These are phyloP conservation scores for Mellilla xanthometata DNA, from an alignment of 2,888 invertebrate species.

Conservation along the genomic window DNA sequence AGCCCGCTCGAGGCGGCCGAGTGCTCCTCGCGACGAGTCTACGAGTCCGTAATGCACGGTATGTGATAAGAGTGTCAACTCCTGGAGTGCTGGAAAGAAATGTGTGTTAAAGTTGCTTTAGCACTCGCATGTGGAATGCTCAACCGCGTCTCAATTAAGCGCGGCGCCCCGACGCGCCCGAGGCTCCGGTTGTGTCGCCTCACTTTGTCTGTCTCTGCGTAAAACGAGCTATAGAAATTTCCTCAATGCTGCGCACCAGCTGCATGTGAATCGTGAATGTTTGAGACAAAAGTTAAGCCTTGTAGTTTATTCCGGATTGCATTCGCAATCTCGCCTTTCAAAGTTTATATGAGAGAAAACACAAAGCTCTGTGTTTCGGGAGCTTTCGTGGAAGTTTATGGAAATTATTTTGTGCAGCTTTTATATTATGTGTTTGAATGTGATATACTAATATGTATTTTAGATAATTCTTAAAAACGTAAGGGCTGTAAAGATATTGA, in stretches of 20 bases:
- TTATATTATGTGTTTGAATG: too few relatives aligned
- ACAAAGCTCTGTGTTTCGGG: constrained; percentile 26
- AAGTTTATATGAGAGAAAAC: constrained; percentile 34
- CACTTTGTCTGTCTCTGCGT: constrained; percentile 48
- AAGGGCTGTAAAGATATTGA: too few relatives aligned
- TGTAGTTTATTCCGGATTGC: constrained; percentile 53
- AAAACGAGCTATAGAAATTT: constrained; percentile 56
- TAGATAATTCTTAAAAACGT: too few relatives aligned
- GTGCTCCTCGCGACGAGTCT: constrained; percentile 17
- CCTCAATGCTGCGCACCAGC: constrained; percentile 38
- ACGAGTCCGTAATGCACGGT: constrained; percentile 21
- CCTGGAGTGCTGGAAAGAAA: constrained; percentile 29
- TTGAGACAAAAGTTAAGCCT: constrained; percentile 57
- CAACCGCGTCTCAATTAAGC: constrained; percentile 58
- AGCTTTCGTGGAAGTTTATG: constrained; percentile 8
- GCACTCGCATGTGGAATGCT: constrained; percentile 46
- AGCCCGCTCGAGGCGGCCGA: constrained; percentile 39
- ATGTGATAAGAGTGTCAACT: constrained; percentile 14
- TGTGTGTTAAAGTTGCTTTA: constrained; percentile 38
- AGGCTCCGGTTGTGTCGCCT: constrained; percentile 51
- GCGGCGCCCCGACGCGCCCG: constrained; percentile 43
- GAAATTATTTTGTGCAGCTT: constrained; percentile 3
- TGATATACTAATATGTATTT: too few relatives aligned
- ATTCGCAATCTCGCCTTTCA: constrained; percentile 46
- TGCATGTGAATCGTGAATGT: constrained; percentile 52